phyloP scores from a whole-genome alignment of 2,888 invertebrate species.

The Oscheius myriophilus region DNA sequence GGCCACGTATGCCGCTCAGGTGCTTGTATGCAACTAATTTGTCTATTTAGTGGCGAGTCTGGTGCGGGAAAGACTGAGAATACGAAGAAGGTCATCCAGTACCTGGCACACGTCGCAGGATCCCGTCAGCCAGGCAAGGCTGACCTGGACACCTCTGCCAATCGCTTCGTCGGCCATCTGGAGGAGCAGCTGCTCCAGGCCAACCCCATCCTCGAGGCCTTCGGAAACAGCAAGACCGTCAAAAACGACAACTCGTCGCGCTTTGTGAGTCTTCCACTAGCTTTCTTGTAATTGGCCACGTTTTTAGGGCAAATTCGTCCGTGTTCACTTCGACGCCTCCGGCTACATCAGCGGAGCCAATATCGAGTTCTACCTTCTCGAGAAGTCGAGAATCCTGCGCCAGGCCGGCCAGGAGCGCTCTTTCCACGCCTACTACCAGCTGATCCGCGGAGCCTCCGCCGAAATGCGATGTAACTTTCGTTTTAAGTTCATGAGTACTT shows the following conservation, averaged over 20 bases:
- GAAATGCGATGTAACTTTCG: slow-evolving; percentile 72
- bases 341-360: slow-evolving; percentile 99
- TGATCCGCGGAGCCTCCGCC: slow-evolving; percentile 87
- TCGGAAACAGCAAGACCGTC: slow-evolving; percentile 99
- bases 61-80: slow-evolving; percentile 99
- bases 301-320: slow-evolving; percentile 90
- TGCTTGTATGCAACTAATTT: no score
- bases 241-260: slow-evolving; percentile 99
- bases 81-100: slow-evolving; percentile 99
- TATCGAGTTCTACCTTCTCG: slow-evolving; percentile 97
- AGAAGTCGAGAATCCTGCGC: slow-evolving; percentile 97
- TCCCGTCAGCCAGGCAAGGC: slow-evolving; percentile 71
- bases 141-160: slow-evolving; percentile 44
- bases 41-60: slow-evolving; percentile 83
- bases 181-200: slow-evolving; percentile 96
- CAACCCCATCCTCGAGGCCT: slow-evolving; percentile 98
- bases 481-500: background rate
- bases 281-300: background rate
- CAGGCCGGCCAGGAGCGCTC: slow-evolving; percentile 96
- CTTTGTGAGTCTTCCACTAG: slow-evolving; percentile 87
- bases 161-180: slow-evolving; percentile 81
- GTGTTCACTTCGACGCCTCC: slow-evolving; percentile 99
- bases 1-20: background rate
- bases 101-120: slow-evolving; percentile 97
- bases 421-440: slow-evolving; percentile 99